These are phyloP conservation scores for Lysandra bellargus DNA, from an alignment of 2,888 invertebrate species.

Conservation along the genomic window DNA sequence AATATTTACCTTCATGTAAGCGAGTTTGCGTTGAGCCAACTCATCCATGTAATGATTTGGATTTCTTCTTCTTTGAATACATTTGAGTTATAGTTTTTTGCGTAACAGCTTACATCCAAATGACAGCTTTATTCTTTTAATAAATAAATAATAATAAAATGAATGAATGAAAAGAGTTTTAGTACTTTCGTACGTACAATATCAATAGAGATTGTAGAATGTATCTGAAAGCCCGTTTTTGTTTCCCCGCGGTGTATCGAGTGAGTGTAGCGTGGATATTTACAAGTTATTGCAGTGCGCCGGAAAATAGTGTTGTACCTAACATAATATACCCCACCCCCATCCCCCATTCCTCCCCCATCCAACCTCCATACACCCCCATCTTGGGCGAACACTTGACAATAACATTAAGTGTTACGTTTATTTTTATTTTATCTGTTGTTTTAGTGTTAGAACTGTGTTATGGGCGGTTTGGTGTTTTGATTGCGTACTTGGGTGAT, in stretches of 20 bases:
- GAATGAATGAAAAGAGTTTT: too few relatives aligned
- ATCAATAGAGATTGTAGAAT: too few relatives aligned
- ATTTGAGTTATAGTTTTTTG: too few relatives aligned
- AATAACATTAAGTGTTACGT: conserved; percentile 28
- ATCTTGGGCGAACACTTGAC: conserved; percentile 20
- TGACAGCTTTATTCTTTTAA: too few relatives aligned
- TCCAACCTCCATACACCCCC: neutral
- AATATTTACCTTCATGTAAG: too few relatives aligned
- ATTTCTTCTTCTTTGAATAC: too few relatives aligned
- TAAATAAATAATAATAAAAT: too few relatives aligned
- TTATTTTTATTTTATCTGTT: conserved; percentile 29
- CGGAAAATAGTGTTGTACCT: conserved; percentile 34
- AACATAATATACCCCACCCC: conserved; percentile 31
- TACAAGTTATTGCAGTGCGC: conserved; percentile 45
- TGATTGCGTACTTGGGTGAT: conserved; percentile 1
- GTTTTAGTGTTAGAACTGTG: conserved; percentile 17
- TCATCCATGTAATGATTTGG: too few relatives aligned
- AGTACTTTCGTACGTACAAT: too few relatives aligned
- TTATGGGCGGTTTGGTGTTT: conserved; percentile 24
- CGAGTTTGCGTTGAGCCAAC: too few relatives aligned
- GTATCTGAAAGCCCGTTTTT: conserved; percentile 9
- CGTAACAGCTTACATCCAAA: too few relatives aligned
- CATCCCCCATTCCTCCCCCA: neutral
- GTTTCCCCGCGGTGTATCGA: conserved; percentile 34
- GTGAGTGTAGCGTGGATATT: conserved; percentile 43